Percentiles rank a stretch among this genome's conserved stretches.
phyloP scores from a whole-genome alignment of 1,140 invertebrate species.

The Cardiocondyla obscurior region DNA sequence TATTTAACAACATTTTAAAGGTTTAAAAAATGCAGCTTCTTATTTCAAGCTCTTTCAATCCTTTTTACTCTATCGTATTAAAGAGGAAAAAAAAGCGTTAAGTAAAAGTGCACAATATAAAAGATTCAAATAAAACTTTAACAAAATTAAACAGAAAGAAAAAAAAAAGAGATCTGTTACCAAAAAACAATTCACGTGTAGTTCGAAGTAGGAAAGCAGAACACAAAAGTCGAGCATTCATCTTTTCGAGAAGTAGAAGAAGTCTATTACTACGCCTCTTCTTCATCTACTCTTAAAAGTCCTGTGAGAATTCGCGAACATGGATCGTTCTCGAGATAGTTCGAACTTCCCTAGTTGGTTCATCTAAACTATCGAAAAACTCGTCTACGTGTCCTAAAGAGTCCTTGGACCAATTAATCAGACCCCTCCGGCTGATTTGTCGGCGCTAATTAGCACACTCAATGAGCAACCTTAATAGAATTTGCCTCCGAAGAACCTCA shows the following conservation, averaged over 20 bases:
- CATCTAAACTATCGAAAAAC: constrained; percentile 68
- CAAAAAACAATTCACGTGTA: neutral
- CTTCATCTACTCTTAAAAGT: constrained; percentile 42
- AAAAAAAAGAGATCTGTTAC: neutral
- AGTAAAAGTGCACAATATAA: neutral
- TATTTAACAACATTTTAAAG: neutral
- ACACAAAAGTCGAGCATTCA: neutral
- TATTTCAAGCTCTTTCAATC: neutral
- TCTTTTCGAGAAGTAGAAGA: constrained; percentile 20
- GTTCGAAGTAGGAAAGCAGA: neutral
- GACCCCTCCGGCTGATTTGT: constrained; percentile 45
- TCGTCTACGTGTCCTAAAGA: constrained; percentile 26
- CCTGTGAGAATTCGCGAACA: constrained; percentile 42
- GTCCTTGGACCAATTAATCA: constrained; percentile 65
- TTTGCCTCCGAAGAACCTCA: constrained; percentile 43
- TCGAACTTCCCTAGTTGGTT: constrained; percentile 52
- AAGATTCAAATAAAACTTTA: neutral
- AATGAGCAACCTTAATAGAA: constrained; percentile 57
- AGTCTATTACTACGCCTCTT: neutral
- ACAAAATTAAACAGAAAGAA: too few relatives aligned
- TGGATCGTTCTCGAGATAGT: constrained; percentile 51
- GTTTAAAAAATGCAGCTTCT: neutral
- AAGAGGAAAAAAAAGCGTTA: neutral
- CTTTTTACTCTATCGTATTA: neutral
- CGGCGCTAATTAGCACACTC: constrained; percentile 59